Evolutionary conservation across 2,888 invertebrate species (phyloP).

Genomic region (Idaea dimidiata): DNA sequence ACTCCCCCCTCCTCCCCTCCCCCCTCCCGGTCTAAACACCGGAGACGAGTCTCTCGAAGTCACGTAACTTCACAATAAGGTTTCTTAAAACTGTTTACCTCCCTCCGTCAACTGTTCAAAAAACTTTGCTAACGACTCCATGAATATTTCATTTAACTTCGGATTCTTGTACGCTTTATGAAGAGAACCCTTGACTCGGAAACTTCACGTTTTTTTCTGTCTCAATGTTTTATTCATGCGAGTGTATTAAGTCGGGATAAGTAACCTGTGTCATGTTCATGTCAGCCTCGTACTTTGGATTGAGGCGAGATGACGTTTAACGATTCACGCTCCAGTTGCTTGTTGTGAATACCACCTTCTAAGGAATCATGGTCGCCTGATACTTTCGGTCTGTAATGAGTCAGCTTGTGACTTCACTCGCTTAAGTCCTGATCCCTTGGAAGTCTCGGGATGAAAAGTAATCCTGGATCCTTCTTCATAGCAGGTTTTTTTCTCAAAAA

Average conservation of each 20-base stretch:
- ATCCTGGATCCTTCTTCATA: no score
- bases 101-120: conserved; percentile 31
- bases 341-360: neutral
- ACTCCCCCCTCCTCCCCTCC: neutral
- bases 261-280: conserved; percentile 1
- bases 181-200: neutral
- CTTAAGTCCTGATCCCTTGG: no score
- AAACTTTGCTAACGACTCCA: conserved; percentile 37
- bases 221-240: neutral
- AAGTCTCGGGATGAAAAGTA: no score
- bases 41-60: neutral
- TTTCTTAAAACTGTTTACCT: conserved; percentile 26
- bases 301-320: neutral
- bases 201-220: neutral
- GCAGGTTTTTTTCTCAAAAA: no score
- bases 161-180: neutral
- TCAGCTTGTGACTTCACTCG: no score
- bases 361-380: neutral
- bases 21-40: neutral
- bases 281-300: neutral
- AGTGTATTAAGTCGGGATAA: conserved; percentile 1
- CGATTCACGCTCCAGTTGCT: neutral
- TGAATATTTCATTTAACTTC: conserved; percentile 33
- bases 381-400: neutral
- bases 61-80: conserved; percentile 10